Base-by-base conservation (phyloP, 2,797 vertebrate species). In the Dicrostonyx torquatus region DNA sequence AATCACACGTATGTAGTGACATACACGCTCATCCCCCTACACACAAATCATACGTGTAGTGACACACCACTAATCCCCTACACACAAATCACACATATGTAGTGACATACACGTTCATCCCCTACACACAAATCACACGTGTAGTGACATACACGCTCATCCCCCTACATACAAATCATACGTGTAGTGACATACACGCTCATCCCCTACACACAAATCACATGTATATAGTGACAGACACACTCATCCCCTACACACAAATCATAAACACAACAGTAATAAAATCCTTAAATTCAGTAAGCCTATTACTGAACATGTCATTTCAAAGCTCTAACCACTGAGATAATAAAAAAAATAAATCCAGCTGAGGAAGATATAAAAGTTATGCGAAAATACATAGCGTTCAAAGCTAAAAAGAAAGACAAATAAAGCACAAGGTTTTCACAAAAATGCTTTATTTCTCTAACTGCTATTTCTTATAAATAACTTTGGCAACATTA, bases 391-490 rank as follows among this genome's bases (percentile, higher is more conserved):
- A 95, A 92, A 68, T 14, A 55, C 43, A 7, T 8, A 58, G 68
- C 66, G 24, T 82, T 91, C 40, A 34, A 66, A 83, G 14, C 29
- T 73, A 60, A 29, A n/a, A 80, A 2, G 14, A 93, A 94, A 86
- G 64, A 94, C 4, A 89, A 89, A 84, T 14, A 82, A 6, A 92
- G 45, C 37, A 58, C 87, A 50, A 95, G 40, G 50, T 95, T 93
- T 89, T 73, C 40, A 87, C 89, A 96, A 95, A 95, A 95, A 92
- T 60, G 82, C 70, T 97, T 97, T 97, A 97, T 97, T 97, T 94
- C 78, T 80, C 84, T 92, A 96, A 95, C 55, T 88, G 8, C 83
- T 92, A 95, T 86, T 94, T 96, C 86, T 96, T 89, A 95, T 62
- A 96, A 85, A 84, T 95, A 68, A 85, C 82, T 96, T 96, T 96